Evolutionary conservation across 2,797 vertebrate genomes (phyloP).

Genomic region (Vultur gryphus): DNA sequence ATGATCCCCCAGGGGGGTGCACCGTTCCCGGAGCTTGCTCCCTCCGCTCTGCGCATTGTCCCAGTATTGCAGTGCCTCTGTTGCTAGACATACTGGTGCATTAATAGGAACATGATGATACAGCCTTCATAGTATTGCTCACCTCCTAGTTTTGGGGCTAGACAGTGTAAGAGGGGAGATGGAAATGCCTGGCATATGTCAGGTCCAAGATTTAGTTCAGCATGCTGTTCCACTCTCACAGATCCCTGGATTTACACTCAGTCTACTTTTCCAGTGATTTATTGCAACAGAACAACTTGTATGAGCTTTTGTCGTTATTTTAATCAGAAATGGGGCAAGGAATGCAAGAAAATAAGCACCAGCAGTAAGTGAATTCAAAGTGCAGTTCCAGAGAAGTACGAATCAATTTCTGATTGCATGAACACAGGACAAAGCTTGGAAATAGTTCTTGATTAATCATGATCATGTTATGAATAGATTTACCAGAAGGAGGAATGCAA

Average conservation of each 20-base stretch:
- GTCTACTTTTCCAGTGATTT: background rate
- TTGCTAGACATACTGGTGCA: background rate
- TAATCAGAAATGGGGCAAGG: background rate
- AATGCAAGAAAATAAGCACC: background rate
- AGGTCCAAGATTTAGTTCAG: background rate
- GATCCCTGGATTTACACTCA: background rate
- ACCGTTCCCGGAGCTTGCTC: no score
- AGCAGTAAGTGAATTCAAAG: background rate
- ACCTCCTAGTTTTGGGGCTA: background rate
- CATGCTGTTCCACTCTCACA: background rate
- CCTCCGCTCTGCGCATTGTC: no score
- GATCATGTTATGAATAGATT: constrained; percentile 6
- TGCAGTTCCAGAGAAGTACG: background rate
- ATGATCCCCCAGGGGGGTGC: no score
- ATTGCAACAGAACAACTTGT: background rate
- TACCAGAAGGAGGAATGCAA: background rate
- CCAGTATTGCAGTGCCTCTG: background rate
- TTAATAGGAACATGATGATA: background rate
- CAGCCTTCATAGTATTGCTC: background rate
- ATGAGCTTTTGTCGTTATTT: background rate
- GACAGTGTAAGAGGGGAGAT: background rate
- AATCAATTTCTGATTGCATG: constrained; percentile 39
- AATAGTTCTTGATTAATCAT: constrained; percentile 28
- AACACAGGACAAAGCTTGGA: constrained; percentile 5
- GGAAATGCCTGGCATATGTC: background rate